Evolutionary conservation across 2,888 invertebrate genomes (phyloP).

Genomic region (Eupithecia tripunctaria): DNA sequence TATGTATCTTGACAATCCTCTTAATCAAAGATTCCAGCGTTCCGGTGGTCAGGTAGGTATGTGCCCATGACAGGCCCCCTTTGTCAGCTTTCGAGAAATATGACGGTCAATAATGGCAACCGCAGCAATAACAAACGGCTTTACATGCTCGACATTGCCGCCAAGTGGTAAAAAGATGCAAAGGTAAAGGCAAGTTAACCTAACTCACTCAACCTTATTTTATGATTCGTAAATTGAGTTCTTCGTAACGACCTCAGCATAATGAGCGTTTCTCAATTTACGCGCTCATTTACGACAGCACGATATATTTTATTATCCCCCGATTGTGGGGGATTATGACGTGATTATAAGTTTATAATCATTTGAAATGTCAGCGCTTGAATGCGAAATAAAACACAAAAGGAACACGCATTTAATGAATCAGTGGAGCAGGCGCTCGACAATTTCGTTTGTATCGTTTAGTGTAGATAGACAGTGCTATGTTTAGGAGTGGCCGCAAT

Average conservation of each 20-base stretch:
- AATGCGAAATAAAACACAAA: slow-evolving; percentile 52
- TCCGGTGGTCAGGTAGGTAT: slow-evolving; percentile 44
- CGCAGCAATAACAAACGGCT: slow-evolving; percentile 57
- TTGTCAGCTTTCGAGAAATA: slow-evolving; percentile 71
- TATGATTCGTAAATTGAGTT: slow-evolving; percentile 69
- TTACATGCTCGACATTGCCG: slow-evolving; percentile 37
- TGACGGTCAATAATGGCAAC: slow-evolving; percentile 72
- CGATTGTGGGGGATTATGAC: slow-evolving; percentile 54
- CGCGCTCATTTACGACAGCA: slow-evolving; percentile 67
- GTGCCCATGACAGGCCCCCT: slow-evolving; percentile 60
- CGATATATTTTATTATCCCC: slow-evolving; percentile 61
- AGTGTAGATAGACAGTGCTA: slow-evolving; percentile 70
- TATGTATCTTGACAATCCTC: slow-evolving; percentile 44
- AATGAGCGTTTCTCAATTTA: slow-evolving; percentile 61
- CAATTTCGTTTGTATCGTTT: slow-evolving; percentile 67
- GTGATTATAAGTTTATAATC: slow-evolving; percentile 67
- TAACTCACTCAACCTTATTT: slow-evolving; percentile 58
- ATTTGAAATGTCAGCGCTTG: slow-evolving; percentile 50
- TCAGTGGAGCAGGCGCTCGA: slow-evolving; percentile 45
- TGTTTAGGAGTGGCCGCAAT: slow-evolving; percentile 74
- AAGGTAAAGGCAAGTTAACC: slow-evolving; percentile 50
- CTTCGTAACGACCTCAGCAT: slow-evolving; percentile 58
- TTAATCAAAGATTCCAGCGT: slow-evolving; percentile 52
- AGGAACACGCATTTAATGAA: slow-evolving; percentile 43
- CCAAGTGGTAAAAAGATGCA: slow-evolving; percentile 36